Conservation (phyloP, 2,113 vertebrate species). For the Nibea coibor region DNA sequence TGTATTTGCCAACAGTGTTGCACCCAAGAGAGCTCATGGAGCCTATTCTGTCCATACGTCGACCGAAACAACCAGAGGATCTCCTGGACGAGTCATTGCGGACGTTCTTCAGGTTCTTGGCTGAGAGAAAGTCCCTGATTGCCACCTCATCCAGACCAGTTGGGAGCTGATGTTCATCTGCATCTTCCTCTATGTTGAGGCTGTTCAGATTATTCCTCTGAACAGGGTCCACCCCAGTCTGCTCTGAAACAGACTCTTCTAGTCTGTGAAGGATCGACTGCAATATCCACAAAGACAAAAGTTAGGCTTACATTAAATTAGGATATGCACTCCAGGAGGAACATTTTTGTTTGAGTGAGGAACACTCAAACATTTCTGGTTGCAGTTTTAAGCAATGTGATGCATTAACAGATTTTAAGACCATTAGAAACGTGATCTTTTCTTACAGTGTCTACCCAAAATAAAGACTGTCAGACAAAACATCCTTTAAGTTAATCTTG, state of each 20-base stretch:
- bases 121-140: slow-evolving; percentile 68
- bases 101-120: slow-evolving; percentile 80
- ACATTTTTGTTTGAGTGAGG: too few relatives aligned
- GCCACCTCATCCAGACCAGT: slow-evolving; percentile 54
- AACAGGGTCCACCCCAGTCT: slow-evolving; percentile 31
- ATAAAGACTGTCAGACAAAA: neutral
- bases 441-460: neutral
- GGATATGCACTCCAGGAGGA: neutral
- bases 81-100: slow-evolving; percentile 77
- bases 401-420: neutral
- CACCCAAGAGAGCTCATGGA: slow-evolving; percentile 91
- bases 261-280: slow-evolving; percentile 85
- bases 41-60: slow-evolving; percentile 89
- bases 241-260: slow-evolving; percentile 75
- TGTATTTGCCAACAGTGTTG: slow-evolving; percentile 76
- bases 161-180: neutral
- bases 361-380: neutral
- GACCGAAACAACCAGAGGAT: slow-evolving; percentile 88
- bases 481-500: neutral
- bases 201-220: slow-evolving; percentile 20
- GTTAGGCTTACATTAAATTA: neutral
- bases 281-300: neutral
- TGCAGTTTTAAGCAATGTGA: neutral
- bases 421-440: neutral
- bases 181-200: slow-evolving; percentile 47